phyloP scores from a whole-genome alignment of 2,113 vertebrate genomes.

The Opisthocomus hoazin region DNA sequence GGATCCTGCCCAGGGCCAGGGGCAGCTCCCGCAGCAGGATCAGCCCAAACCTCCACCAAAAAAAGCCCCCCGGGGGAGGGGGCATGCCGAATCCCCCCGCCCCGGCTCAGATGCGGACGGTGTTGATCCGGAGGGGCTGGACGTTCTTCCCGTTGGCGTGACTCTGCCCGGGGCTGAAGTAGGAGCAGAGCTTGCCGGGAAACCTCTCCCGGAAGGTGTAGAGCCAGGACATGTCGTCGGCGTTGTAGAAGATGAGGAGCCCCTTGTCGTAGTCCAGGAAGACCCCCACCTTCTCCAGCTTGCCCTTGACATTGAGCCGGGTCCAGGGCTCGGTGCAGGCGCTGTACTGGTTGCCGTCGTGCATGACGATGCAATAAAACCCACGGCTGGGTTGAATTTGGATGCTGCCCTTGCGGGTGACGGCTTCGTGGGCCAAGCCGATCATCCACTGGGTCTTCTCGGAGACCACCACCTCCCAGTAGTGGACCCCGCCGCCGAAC shows the following conservation, averaged over 20 bases:
- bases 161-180: constrained; percentile 97
- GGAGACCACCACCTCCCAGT: constrained; percentile 98
- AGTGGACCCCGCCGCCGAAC: constrained; percentile 86
- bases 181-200: constrained; percentile 88
- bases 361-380: constrained; percentile 99
- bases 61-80: neutral
- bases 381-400: constrained; percentile 94
- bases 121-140: constrained; percentile 94
- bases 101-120: constrained; percentile 84
- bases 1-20: neutral
- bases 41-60: neutral
- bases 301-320: constrained; percentile 93
- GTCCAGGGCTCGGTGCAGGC: constrained; percentile 99
- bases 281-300: constrained; percentile 96
- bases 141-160: constrained; percentile 98
- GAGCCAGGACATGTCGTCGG: constrained; percentile 98
- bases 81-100: neutral
- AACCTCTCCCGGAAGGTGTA: constrained; percentile 96
- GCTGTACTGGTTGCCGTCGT: constrained; percentile 97
- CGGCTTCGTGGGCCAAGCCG: constrained; percentile 89
- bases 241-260: constrained; percentile 97
- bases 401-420: constrained; percentile 95
- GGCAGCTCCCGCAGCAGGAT: neutral
- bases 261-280: constrained; percentile 95
- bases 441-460: constrained; percentile 99